Evolutionary conservation across 2,888 invertebrate genomes (phyloP), one percentile per base, ranked within the genome.

Genomic region (Zhengitettix transpicula): DNA sequence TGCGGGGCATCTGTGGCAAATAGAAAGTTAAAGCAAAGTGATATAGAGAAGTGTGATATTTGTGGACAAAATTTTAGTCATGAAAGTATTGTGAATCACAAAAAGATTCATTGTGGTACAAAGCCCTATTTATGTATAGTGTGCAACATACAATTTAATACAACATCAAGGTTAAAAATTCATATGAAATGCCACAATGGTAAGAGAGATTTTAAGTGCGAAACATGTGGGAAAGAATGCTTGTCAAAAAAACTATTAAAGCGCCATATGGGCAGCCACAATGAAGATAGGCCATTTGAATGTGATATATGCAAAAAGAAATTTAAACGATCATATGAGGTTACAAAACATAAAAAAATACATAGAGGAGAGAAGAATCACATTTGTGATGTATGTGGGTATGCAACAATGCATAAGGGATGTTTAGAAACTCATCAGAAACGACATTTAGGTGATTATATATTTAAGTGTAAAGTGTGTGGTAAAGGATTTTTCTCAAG

Each of bases 271-370:
- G 28, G 28, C 28, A 28, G 28, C 28, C 28, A 28, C 28, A 28
- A 28, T 28, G 28, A 28, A 28, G 28, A 28, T 28, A 28, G 28
- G 28, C 65, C 64, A 3, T 60, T 56, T 16, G 42, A 41, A 66
- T 70, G 68, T 67, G 67, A 55, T 57, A 65, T 67, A 14, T 71
- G 71, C 58, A 64, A 65, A 1, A 65, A 65, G 55, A 66, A 68
- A 9, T 64, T 57, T 51, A 59, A 57, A 28, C 58, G 55, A 8
- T 53, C 52, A 10, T 58, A 57, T 44, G 60, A 62, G 41, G 44
- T 63, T 15, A 59, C 47, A 28, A 58, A 56, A 2, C 64, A 64
- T 42, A 60, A 55, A 54, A 60, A 61, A 52, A 59, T 60, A 55
- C 64, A 64, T 40, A 56, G 59, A 9, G 64, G 60, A 10, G 60